Percentiles rank a stretch among this genome's conserved stretches.
Conservation (phyloP, 2,113 vertebrate genomes). For the Protomyctophum bolini region DNA sequence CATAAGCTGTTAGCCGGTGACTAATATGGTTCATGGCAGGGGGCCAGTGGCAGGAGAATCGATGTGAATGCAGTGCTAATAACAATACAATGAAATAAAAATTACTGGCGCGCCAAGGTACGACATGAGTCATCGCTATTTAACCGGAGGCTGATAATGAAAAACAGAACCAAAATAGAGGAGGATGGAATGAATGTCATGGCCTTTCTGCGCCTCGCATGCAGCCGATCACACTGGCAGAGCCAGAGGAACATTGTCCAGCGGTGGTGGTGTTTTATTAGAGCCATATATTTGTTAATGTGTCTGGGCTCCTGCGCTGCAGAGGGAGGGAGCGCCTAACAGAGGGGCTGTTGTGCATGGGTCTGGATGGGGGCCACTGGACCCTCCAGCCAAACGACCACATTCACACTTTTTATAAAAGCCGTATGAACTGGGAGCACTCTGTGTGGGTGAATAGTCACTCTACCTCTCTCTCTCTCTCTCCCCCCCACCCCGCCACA, state of each 20-base stretch:
- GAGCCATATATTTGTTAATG: slow-evolving; percentile 74
- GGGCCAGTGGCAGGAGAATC: slow-evolving; percentile 4
- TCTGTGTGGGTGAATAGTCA: slow-evolving; percentile 68
- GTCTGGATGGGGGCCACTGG: slow-evolving; percentile 71
- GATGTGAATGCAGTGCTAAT: slow-evolving; percentile 29
- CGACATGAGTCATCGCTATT: slow-evolving; percentile 51
- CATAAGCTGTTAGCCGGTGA: slow-evolving; percentile 4
- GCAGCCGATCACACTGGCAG: slow-evolving; percentile 57
- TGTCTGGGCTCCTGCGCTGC: slow-evolving; percentile 62
- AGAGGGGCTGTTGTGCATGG: slow-evolving; percentile 73
- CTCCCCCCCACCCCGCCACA: no score
- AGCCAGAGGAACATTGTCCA: slow-evolving; percentile 59
- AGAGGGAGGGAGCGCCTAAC: slow-evolving; percentile 55
- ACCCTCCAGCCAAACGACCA: slow-evolving; percentile 68
- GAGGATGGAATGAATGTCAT: slow-evolving; percentile 55
- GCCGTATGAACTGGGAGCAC: slow-evolving; percentile 66
- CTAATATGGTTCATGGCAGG: slow-evolving; percentile 6
- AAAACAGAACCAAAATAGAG: slow-evolving; percentile 38
- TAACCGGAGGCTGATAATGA: slow-evolving; percentile 51
- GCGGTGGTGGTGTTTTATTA: slow-evolving; percentile 67
- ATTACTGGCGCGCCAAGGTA: slow-evolving; percentile 33
- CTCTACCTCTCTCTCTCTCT: slow-evolving; percentile 48
- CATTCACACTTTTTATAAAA: slow-evolving; percentile 72
- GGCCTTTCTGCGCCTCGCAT: slow-evolving; percentile 40
- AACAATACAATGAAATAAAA: slow-evolving; percentile 26